Evolutionary conservation across 1,140 invertebrate genomes (phyloP).

Genomic region (Maconellicoccus hirsutus): DNA sequence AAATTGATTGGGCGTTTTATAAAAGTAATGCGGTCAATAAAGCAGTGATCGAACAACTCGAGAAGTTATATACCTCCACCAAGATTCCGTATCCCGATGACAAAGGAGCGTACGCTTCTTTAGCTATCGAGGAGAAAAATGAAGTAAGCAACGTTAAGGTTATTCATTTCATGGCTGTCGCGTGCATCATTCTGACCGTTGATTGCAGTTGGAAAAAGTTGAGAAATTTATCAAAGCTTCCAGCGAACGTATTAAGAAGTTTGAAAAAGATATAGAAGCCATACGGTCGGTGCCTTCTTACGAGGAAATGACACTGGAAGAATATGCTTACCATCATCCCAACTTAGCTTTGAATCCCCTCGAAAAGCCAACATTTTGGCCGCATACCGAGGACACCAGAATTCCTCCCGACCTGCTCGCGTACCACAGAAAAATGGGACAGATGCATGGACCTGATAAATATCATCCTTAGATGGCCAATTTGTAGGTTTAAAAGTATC

Average conservation of each 20-base stretch:
- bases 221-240: conserved; percentile 19
- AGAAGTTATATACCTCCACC: conserved; percentile 61
- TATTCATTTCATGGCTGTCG: too few species aligned
- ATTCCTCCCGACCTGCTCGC: neutral
- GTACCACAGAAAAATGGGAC: neutral
- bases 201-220: neutral
- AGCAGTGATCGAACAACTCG: conserved; percentile 69
- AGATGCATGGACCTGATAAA: neutral
- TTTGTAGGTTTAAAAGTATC: too few species aligned
- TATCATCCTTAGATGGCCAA: neutral
- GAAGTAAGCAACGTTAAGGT: too few species aligned
- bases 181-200: too few species aligned
- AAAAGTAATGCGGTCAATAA: conserved; percentile 49
- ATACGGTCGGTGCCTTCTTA: conserved; percentile 14
- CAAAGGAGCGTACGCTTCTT: conserved; percentile 31
- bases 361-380: conserved; percentile 24
- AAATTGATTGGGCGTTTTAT: conserved; percentile 73
- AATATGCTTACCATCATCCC: conserved; percentile 21
- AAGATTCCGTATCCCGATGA: conserved; percentile 70
- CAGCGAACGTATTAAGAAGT: neutral
- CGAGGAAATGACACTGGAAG: conserved; percentile 24
- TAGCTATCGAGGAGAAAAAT: conserved; percentile 23
- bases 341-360: conserved; percentile 20
- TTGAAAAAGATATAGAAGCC: conserved; percentile 16
- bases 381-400: neutral